These are phyloP conservation scores for Masticophis lateralis DNA, from an alignment of 2,797 vertebrate genomes.

Conservation along the genomic window DNA sequence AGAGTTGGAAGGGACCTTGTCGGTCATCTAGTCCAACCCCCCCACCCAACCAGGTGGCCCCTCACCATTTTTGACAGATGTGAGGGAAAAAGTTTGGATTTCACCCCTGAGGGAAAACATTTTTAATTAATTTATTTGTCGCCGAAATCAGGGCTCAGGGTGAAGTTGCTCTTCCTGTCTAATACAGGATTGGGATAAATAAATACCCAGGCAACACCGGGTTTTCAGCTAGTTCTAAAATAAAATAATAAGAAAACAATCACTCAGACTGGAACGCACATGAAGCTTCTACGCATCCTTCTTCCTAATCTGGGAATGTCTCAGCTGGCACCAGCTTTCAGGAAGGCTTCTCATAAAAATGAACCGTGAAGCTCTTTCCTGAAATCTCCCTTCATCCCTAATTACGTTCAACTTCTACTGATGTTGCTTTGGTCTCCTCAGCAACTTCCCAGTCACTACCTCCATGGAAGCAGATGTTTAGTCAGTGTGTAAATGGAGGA, in stretches of 20 bases:
- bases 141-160: no score
- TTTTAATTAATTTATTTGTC: no score
- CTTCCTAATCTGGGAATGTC: not conserved
- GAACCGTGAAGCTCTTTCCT: slow-evolving; percentile 50
- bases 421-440: slow-evolving; percentile 58
- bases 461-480: slow-evolving; percentile 64
- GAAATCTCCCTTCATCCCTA: slow-evolving; percentile 54
- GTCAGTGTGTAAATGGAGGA: slow-evolving; percentile 66
- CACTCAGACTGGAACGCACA: not conserved
- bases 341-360: slow-evolving; percentile 48
- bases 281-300: not conserved
- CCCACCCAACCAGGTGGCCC: no score
- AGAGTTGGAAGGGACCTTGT: no score
- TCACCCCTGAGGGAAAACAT: no score
- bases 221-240: not conserved
- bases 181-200: no score
- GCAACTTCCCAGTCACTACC: slow-evolving; percentile 56
- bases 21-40: no score
- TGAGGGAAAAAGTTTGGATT: no score
- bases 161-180: no score
- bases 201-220: no score
- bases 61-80: no score
- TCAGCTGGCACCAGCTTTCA: not conserved
- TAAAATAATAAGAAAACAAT: not conserved
- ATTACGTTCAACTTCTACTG: slow-evolving; percentile 60